phyloP scores from a whole-genome alignment of 2,888 invertebrate species.

The Ectemnius continuus region DNA sequence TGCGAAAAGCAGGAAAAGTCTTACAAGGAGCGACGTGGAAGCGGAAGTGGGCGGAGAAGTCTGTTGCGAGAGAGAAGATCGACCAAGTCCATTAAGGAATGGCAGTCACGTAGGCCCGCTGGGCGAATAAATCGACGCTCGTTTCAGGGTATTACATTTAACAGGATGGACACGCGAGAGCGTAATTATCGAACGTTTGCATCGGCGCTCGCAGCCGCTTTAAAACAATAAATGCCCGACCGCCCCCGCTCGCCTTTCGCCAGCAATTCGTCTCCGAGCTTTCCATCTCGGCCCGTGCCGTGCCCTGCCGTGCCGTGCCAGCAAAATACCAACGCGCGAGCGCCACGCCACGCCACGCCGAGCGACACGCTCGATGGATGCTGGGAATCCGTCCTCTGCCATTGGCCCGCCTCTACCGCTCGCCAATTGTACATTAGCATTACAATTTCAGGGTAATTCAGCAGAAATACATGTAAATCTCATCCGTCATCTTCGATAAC shows the following conservation, averaged over 20 bases:
- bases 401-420: no score
- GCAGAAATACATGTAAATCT: constrained; percentile 5
- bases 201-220: not conserved
- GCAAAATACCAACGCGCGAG: no score
- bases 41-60: not conserved
- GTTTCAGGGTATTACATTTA: not conserved
- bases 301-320: no score
- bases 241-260: no score
- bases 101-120: no score
- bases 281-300: no score
- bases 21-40: no score
- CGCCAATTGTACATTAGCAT: not conserved
- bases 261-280: no score
- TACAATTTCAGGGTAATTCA: not conserved
- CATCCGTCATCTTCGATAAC: not conserved
- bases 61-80: not conserved
- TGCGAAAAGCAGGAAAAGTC: not conserved
- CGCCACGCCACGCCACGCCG: no score
- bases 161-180: constrained; percentile 2
- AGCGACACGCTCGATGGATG: no score
- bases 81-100: not conserved
- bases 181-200: not conserved
- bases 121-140: not conserved
- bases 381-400: no score
- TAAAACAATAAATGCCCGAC: not conserved